Evolutionary conservation across 2,113 vertebrate species (phyloP).

Genomic region (Gasterosteus aculeatus): DNA sequence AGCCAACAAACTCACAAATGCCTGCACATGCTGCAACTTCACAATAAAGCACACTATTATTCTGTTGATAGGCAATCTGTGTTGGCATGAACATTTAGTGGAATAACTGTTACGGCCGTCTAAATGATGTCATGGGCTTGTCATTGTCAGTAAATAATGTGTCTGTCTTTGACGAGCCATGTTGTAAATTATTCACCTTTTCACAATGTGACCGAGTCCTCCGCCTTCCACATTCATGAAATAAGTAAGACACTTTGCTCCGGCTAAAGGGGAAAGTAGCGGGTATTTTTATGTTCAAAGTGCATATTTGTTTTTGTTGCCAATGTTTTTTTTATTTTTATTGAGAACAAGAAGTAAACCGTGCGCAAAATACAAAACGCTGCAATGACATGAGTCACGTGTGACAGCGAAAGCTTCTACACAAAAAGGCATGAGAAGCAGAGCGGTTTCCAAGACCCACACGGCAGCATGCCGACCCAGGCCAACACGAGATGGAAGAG

Average conservation of each 20-base stretch:
- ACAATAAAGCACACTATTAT: constrained; percentile 74
- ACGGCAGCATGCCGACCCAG: constrained; percentile 36
- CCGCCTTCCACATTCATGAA: constrained; percentile 7
- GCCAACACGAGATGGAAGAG: constrained; percentile 37
- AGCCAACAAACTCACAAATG: constrained; percentile 75
- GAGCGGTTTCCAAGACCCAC: constrained; percentile 43
- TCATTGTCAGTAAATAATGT: constrained; percentile 64
- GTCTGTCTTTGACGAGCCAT: constrained; percentile 49
- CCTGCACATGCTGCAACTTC: constrained; percentile 70
- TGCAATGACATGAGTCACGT: constrained; percentile 9
- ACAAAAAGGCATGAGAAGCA: constrained; percentile 35
- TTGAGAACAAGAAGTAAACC: neutral
- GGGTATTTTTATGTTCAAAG: constrained; percentile 6
- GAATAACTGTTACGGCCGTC: constrained; percentile 74
- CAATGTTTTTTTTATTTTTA: neutral
- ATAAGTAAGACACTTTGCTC: constrained; percentile 11
- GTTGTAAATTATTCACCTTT: constrained; percentile 59
- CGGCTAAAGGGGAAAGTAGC: neutral
- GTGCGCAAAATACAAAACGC: neutral
- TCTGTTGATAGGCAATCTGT: constrained; percentile 76
- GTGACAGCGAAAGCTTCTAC: constrained; percentile 11
- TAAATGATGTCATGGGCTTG: constrained; percentile 76
- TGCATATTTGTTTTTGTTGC: constrained; percentile 8
- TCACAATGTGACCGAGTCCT: constrained; percentile 37
- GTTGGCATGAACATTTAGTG: constrained; percentile 73